Evolutionary conservation across 2,797 vertebrate species (phyloP).

Genomic region (Forpus xanthops): DNA sequence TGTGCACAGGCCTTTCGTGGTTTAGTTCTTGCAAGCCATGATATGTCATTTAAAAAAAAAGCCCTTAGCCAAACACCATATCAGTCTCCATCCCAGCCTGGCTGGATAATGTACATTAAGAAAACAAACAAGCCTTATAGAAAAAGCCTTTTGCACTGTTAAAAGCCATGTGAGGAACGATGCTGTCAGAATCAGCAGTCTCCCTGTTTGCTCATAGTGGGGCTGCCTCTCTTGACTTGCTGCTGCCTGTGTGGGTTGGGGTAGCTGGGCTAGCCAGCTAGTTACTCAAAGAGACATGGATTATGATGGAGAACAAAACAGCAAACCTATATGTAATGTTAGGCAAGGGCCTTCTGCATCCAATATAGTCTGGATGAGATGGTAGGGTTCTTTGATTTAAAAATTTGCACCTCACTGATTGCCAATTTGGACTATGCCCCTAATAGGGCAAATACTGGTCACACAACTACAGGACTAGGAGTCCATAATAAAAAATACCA

Average conservation of each 20-base stretch:
- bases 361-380: not conserved
- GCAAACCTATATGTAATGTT: fast-evolving
- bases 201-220: not conserved
- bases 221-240: fast-evolving
- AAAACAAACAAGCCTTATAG: not conserved
- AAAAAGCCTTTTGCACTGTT: not conserved
- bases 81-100: not conserved
- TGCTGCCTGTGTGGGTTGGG: not conserved
- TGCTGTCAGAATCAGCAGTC: fast-evolving
- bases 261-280: fast-evolving
- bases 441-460: not conserved
- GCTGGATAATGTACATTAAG: not conserved
- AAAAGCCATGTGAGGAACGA: not conserved
- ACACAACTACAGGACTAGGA: not conserved
- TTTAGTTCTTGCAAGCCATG: not conserved
- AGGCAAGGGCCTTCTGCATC: not conserved
- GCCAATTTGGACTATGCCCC: not conserved
- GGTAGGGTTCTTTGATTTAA: not conserved
- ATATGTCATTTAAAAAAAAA: not conserved
- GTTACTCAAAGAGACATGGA: fast-evolving
- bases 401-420: not conserved
- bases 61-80: not conserved
- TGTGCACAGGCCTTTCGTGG: not conserved
- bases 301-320: not conserved
- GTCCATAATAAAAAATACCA: not conserved